A percentile compares a stretch with the other conserved stretches of the same genome.
These are phyloP conservation scores for Apeira syringaria DNA, from an alignment of 2,888 invertebrate genomes.

Conservation along the genomic window DNA sequence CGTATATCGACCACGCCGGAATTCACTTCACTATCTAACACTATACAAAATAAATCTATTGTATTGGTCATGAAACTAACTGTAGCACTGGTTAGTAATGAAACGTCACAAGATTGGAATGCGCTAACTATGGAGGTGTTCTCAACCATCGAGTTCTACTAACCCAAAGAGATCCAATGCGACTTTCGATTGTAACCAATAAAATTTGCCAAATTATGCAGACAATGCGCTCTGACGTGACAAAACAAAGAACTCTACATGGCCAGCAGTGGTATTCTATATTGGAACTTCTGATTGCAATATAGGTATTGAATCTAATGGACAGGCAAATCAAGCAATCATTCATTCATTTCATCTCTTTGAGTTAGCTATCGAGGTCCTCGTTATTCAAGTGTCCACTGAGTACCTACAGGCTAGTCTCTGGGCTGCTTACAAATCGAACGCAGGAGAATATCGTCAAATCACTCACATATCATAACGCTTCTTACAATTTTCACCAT, in stretches of 20 bases:
- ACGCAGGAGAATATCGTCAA: conserved; percentile 40
- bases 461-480: conserved; percentile 83
- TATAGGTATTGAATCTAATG: too few species aligned
- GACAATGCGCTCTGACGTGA: too few species aligned
- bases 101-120: conserved; percentile 69
- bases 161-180: too few species aligned
- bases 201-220: too few species aligned
- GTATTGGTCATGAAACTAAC: conserved; percentile 65
- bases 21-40: conserved; percentile 55
- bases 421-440: conserved; percentile 26
- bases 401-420: conserved; percentile 11
- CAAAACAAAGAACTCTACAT: too few species aligned
- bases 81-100: conserved; percentile 47
- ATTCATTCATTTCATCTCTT: too few species aligned
- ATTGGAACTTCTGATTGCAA: too few species aligned
- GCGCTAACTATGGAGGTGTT: conserved; percentile 63
- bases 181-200: too few species aligned
- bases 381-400: neutral
- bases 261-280: too few species aligned
- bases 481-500: conserved; percentile 84
- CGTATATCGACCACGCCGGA: conserved; percentile 44
- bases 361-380: conserved; percentile 65
- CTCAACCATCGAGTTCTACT: too few species aligned
- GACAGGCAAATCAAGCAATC: too few species aligned
- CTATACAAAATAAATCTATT: conserved; percentile 63